A percentile compares a stretch with the other conserved stretches of the same genome.
Evolutionary conservation across 1,140 invertebrate species (phyloP).

Genomic region (Ceratina australensis): DNA sequence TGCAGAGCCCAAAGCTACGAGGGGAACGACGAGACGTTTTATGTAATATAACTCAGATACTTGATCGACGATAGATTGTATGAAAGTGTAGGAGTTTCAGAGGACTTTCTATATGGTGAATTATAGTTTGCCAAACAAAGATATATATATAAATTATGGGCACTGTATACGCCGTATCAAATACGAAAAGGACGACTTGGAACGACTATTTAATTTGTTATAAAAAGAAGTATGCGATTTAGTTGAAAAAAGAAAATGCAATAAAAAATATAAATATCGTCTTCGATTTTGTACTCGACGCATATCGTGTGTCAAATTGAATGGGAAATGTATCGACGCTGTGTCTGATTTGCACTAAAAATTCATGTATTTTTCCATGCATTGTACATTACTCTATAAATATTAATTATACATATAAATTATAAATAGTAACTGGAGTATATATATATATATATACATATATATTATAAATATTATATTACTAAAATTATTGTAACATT

Average conservation of each 20-base stretch:
- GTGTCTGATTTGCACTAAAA: slow-evolving; percentile 74
- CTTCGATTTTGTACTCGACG: slow-evolving; percentile 57
- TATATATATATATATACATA: slow-evolving; percentile 23
- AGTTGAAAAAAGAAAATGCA: slow-evolving; percentile 48
- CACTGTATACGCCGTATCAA: slow-evolving; percentile 27
- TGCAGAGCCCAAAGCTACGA: slow-evolving; percentile 57
- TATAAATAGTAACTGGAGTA: slow-evolving; percentile 66
- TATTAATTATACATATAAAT: slow-evolving; percentile 69
- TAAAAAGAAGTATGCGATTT: slow-evolving; percentile 40
- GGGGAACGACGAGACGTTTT: slow-evolving; percentile 31
- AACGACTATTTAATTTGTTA: slow-evolving; percentile 42
- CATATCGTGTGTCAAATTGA: slow-evolving; percentile 36
- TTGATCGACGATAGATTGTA: slow-evolving; percentile 21
- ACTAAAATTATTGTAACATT: slow-evolving; percentile 70
- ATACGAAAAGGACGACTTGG: slow-evolving; percentile 25
- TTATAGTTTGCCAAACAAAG: slow-evolving; percentile 48
- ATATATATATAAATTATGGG: slow-evolving; percentile 7
- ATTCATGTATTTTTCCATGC: slow-evolving; percentile 77
- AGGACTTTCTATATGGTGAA: slow-evolving; percentile 26
- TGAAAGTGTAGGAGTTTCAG: slow-evolving; percentile 31
- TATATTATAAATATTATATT: slow-evolving; percentile 33
- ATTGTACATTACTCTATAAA: slow-evolving; percentile 77
- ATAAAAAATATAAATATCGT: slow-evolving; percentile 58
- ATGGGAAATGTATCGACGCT: slow-evolving; percentile 55
- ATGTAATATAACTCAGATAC: slow-evolving; percentile 55